phyloP scores from a whole-genome alignment of 37 sponge, comb jelly and placozoan genomes.

The Diacarnus erythraeanus region DNA sequence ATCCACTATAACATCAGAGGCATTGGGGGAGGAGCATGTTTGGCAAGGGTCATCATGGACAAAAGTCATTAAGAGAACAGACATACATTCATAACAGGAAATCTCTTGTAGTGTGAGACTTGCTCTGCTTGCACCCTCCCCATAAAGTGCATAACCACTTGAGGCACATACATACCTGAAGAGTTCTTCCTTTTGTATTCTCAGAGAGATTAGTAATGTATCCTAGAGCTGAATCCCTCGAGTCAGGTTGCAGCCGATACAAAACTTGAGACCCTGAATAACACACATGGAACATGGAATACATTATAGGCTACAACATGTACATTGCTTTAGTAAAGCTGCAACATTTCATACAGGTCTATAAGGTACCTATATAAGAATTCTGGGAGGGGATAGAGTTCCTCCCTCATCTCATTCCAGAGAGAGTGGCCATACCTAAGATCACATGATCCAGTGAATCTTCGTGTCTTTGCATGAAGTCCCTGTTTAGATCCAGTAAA shows the following conservation, averaged over 20 bases:
- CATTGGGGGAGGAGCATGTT: too few species aligned
- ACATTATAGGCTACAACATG: neutral
- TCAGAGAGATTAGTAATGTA: conserved; percentile 54
- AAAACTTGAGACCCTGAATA: conserved; percentile 60
- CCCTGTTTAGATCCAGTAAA: conserved; percentile 46
- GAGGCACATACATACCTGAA: conserved; percentile 24
- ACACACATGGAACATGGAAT: neutral
- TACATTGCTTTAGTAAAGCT: too few species aligned
- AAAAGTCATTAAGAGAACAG: too few species aligned
- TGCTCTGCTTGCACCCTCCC: too few species aligned
- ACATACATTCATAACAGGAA: too few species aligned
- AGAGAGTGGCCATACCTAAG: conserved; percentile 69
- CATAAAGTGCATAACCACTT: neutral
- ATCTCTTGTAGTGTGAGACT: too few species aligned
- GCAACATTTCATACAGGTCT: neutral
- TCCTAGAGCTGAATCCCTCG: conserved; percentile 33
- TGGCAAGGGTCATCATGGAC: too few species aligned
- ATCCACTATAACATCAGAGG: too few species aligned
- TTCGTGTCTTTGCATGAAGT: conserved; percentile 56
- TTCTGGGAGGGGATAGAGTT: too few species aligned
- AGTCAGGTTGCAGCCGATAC: conserved; percentile 55
- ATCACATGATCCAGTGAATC: conserved; percentile 75
- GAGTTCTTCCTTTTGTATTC: conserved; percentile 25
- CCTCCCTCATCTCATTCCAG: too few species aligned
- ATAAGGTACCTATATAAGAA: too few species aligned